Conservation (phyloP, 2,888 invertebrate species). For the Drosophila cognata region DNA sequence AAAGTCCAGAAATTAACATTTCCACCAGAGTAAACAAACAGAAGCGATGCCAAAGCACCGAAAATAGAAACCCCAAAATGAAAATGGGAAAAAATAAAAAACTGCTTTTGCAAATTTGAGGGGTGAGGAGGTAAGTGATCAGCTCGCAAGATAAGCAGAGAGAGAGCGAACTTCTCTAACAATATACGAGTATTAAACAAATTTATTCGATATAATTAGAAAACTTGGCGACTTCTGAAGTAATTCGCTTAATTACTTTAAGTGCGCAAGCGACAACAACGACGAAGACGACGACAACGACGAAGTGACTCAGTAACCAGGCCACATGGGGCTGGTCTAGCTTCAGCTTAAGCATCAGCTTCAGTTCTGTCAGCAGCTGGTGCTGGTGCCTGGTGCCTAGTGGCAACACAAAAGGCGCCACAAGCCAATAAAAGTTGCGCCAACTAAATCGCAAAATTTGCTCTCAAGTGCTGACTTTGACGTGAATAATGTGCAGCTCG, state of each 20-base stretch:
- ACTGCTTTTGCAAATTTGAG: constrained; percentile 51
- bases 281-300: constrained; percentile 43
- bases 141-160: constrained; percentile 20
- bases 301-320: constrained; percentile 32
- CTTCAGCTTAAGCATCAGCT: background rate
- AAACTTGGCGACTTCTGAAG: constrained; percentile 81
- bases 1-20: constrained; percentile 80
- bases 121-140: constrained; percentile 17
- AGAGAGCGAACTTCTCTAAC: constrained; percentile 18
- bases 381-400: constrained; percentile 30
- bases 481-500: constrained; percentile 56
- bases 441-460: constrained; percentile 62
- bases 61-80: constrained; percentile 28
- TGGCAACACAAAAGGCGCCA: constrained; percentile 64
- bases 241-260: constrained; percentile 82
- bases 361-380: constrained; percentile 17
- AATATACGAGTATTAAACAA: constrained; percentile 72
- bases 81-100: constrained; percentile 32
- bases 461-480: constrained; percentile 55
- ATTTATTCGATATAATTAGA: constrained; percentile 82
- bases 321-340: constrained; percentile 12
- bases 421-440: constrained; percentile 74
- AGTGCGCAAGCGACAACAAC: constrained; percentile 66
- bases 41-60: constrained; percentile 58
- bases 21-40: constrained; percentile 78